These are phyloP conservation scores for Corydoras sp. DNA, from an alignment of 2,113 vertebrate species.

Conservation along the genomic window DNA sequence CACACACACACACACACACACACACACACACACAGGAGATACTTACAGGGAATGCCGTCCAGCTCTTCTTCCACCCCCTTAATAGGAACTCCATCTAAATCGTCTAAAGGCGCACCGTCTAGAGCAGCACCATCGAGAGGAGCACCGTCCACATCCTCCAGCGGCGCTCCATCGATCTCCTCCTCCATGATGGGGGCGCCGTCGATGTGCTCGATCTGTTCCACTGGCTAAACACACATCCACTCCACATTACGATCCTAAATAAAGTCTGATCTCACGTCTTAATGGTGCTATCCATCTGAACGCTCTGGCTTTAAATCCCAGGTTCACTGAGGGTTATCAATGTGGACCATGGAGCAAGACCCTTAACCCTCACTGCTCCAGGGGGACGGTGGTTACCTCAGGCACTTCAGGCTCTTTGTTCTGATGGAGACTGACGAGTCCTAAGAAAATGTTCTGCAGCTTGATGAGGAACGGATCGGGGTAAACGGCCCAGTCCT, in stretches of 20 bases:
- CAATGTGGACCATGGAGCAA: too few species aligned
- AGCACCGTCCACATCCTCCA: slow-evolving; percentile 92
- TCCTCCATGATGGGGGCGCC: slow-evolving; percentile 93
- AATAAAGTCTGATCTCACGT: neutral
- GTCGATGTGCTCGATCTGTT: slow-evolving; percentile 76
- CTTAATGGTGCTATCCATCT: too few species aligned
- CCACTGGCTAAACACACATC: slow-evolving; percentile 38
- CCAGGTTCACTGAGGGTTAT: too few species aligned
- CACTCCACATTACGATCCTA: neutral
- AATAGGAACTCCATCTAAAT: slow-evolving; percentile 92
- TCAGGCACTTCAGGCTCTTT: slow-evolving; percentile 69
- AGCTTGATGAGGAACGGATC: slow-evolving; percentile 97
- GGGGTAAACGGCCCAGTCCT: slow-evolving; percentile 98
- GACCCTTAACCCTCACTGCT: too few species aligned
- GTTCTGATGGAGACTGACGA: slow-evolving; percentile 87
- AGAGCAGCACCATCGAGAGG: slow-evolving; percentile 74
- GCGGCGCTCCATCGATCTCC: slow-evolving; percentile 78
- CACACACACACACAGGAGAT: neutral
- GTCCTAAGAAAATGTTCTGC: slow-evolving; percentile 96
- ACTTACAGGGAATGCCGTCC: slow-evolving; percentile 91
- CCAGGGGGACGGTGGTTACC: slow-evolving; percentile 36
- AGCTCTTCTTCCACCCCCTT: slow-evolving; percentile 90
- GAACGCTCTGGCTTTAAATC: too few species aligned
- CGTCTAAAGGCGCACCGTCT: slow-evolving; percentile 79
- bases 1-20: neutral